phyloP scores from a whole-genome alignment of 2,113 vertebrate species.

The Brachypodius melanocephalos region DNA sequence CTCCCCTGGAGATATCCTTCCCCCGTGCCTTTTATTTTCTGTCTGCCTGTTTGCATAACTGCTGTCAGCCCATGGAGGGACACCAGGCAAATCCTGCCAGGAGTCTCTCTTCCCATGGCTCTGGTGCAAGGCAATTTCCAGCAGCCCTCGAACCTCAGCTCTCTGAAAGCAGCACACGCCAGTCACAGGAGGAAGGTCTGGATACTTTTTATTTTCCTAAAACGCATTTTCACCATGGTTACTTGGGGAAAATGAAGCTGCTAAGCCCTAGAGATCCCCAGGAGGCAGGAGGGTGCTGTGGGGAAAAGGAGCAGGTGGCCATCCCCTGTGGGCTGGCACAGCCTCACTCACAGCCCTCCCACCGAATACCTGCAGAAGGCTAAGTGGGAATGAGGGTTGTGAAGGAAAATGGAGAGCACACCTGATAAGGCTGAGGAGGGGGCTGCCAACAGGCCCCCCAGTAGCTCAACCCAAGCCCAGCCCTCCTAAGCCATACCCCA shows the following conservation, averaged over 20 bases:
- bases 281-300: not conserved
- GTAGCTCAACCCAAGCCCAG: not conserved
- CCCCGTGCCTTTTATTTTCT: not conserved
- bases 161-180: not conserved
- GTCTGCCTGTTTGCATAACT: not conserved
- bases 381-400: not conserved
- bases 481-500: not conserved
- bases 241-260: not conserved
- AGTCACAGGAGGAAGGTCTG: not conserved
- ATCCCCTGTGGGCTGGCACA: not conserved
- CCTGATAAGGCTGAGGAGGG: not conserved
- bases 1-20: not conserved
- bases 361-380: not conserved
- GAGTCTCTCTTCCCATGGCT: not conserved
- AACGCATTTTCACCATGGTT: not conserved
- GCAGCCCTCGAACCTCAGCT: not conserved
- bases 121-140: not conserved
- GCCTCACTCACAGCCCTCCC: not conserved
- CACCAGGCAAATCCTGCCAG: not conserved
- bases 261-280: not conserved
- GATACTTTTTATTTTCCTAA: not conserved
- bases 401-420: not conserved
- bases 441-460: not conserved
- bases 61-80: not conserved
- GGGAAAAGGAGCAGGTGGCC: not conserved